These are phyloP conservation scores for Nematostella vectensis DNA, from an alignment of 92 coral and sea anemone genomes.

Conservation along the genomic window DNA sequence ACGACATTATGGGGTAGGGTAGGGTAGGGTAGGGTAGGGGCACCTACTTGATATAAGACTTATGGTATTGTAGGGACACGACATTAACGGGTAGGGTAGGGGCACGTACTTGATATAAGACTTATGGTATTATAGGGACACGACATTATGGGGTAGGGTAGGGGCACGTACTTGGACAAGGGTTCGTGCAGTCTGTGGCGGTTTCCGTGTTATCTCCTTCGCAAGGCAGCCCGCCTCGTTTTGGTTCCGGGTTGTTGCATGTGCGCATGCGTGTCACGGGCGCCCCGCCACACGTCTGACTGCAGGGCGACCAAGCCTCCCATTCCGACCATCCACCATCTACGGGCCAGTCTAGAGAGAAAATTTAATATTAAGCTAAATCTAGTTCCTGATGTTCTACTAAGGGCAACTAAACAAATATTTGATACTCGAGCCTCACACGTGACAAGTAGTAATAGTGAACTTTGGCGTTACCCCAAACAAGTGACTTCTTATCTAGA, in stretches of 20 bases:
- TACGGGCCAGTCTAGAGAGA: conserved; percentile 56
- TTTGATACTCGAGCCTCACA: neutral
- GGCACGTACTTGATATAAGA: too few relatives aligned
- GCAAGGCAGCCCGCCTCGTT: conserved; percentile 37
- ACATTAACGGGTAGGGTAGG: too few relatives aligned
- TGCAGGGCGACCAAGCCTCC: conserved; percentile 47
- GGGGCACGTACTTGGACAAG: conserved; percentile 40
- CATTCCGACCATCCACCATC: conserved; percentile 47
- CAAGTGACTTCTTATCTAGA: too few relatives aligned
- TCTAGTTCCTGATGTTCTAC: too few relatives aligned
- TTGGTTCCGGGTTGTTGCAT: conserved; percentile 44
- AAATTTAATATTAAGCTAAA: too few relatives aligned
- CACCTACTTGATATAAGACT: too few relatives aligned
- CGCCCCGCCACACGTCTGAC: conserved; percentile 47
- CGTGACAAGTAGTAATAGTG: too few relatives aligned
- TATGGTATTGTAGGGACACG: too few relatives aligned
- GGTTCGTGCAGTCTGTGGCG: conserved; percentile 36
- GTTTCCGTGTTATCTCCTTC: conserved; percentile 41
- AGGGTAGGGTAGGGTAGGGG: too few relatives aligned
- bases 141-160: neutral
- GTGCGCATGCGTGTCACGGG: conserved; percentile 37
- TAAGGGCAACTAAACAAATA: neutral
- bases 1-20: too few relatives aligned
- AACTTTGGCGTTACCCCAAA: too few relatives aligned
- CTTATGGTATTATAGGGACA: too few relatives aligned